Evolutionary conservation across 2,113 vertebrate genomes (phyloP), one percentile per base, ranked within the genome.

Genomic region (Myotis davidii): DNA sequence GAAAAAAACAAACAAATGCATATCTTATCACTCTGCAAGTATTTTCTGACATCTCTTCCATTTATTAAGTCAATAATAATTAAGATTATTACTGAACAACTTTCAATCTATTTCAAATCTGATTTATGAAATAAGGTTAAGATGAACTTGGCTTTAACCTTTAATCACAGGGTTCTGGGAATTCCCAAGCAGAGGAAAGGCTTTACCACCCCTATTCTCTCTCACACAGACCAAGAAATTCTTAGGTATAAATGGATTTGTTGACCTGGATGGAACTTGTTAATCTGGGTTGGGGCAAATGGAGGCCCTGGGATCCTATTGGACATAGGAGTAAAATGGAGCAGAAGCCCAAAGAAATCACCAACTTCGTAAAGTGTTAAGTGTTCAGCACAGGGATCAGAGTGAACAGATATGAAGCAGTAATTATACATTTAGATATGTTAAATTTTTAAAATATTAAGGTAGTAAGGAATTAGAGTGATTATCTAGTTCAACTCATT

Each of bases 31-130:
- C 59, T 12, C 25, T 84, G 21, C 0, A 42, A 56, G 34, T 72
- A 72, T 84, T 84, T 95, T 34, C 61, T 84, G 48, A 84, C 90
- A 77, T 25, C 23, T 54, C 61, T 67, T 45, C 27, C 59, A 18
- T 65, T 84, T 89, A 74, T 81, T n/a, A 95, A 87, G 70, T 95
- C 11, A n/a, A 5, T 82, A 89, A 78, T 54, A 91, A 90, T 83
- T 74, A 82, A 85, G 48, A 85, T 90, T 76, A 81, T 52, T 48
- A 50, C 32, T 85, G 39, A 86, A 42, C n/a, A 90, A 69, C 45
- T 93, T 92, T 39, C 20, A 77, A 56, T 81, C 17, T 81, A 34
- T 82, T 94, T 90, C n/a, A 96, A 87, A 88, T 93, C 27, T 4
- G 85, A 17, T 81, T 78, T 95, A 70, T 87, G 20, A n/a, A 73